A percentile compares a stretch with the other conserved stretches of the same genome.
Conservation (phyloP, 2,113 vertebrate species). For the Tamias sibiricus region DNA sequence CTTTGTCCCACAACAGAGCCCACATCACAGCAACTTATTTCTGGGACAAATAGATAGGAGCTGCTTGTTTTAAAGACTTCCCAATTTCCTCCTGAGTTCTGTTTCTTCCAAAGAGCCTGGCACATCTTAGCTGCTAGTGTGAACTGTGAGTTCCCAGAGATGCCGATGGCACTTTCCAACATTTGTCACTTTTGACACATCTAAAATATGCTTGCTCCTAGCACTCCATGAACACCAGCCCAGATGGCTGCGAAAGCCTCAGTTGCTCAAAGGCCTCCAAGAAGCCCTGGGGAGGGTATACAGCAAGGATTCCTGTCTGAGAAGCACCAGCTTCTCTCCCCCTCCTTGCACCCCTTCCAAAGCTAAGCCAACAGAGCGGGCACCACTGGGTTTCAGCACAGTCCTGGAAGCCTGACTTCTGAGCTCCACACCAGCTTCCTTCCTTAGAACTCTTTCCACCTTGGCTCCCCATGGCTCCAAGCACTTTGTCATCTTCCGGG, state of each 20-base stretch:
- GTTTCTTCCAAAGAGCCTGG: slow-evolving; percentile 24
- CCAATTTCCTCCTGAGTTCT: neutral
- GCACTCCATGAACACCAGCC: neutral
- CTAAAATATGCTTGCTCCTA: slow-evolving; percentile 22
- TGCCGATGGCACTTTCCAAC: neutral
- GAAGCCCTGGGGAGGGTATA: neutral
- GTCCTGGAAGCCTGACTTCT: neutral
- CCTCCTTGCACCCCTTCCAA: neutral
- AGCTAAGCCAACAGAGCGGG: neutral
- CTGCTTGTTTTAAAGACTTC: neutral
- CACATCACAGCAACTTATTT: neutral
- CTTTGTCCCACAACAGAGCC: neutral
- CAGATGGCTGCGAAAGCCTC: neutral
- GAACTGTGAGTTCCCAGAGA: slow-evolving; percentile 62
- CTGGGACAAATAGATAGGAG: neutral
- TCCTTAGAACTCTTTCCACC: neutral
- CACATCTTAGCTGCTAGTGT: slow-evolving; percentile 29
- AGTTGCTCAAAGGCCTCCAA: neutral
- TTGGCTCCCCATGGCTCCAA: neutral
- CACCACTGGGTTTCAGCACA: neutral
- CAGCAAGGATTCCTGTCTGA: neutral
- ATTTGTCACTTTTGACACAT: slow-evolving; percentile 57
- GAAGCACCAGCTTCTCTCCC: neutral
- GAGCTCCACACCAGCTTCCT: neutral
- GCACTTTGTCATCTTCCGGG: neutral